Evolutionary conservation across 1,140 invertebrate species (phyloP).

Genomic region (Manduca sexta): DNA sequence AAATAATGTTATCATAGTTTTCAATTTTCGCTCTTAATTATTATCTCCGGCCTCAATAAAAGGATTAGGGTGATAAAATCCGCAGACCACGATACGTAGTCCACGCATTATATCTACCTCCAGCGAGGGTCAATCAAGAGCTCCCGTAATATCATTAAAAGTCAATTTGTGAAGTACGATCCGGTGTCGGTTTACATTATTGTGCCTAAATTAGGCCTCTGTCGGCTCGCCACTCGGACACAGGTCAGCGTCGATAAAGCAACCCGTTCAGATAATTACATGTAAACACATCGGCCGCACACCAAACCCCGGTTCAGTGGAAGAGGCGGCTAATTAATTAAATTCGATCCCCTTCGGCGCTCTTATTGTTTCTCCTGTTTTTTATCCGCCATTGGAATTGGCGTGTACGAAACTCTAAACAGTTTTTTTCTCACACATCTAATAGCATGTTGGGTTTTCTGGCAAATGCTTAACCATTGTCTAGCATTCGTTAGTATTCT

Average conservation of each 20-base stretch:
- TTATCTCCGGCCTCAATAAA: no score
- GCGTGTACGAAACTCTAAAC: no score
- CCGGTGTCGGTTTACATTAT: constrained; percentile 14
- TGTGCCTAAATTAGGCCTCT: constrained; percentile 21
- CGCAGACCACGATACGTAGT: no score
- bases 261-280: constrained; percentile 32
- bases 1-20: no score
- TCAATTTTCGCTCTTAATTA: no score
- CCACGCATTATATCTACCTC: background rate
- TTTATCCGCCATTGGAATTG: background rate
- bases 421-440: no score
- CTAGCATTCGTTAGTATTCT: no score
- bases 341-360: background rate
- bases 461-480: no score
- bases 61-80: no score
- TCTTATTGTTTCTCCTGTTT: background rate
- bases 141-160: constrained; percentile 7
- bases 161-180: constrained; percentile 15
- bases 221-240: constrained; percentile 10
- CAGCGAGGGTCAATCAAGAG: background rate
- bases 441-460: no score
- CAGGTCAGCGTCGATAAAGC: constrained; percentile 27
- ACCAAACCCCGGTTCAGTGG: constrained; percentile 1
- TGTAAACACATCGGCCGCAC: constrained; percentile 22
- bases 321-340: constrained; percentile 5